These are phyloP conservation scores for Echinops telfairi DNA, from an alignment of 2,113 vertebrate species.

Conservation along the genomic window DNA sequence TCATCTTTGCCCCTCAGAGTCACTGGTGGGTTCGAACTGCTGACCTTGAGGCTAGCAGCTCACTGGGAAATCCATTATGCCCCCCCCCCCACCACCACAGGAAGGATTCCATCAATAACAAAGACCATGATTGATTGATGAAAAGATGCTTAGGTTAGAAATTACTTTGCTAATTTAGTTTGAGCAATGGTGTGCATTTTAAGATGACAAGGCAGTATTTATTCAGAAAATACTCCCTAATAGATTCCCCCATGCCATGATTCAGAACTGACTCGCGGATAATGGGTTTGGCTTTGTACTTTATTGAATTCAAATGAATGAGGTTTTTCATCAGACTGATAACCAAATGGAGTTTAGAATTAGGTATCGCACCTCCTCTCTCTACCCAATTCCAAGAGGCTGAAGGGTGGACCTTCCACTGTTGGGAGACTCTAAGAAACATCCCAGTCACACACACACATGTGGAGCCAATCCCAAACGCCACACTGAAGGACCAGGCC, in stretches of 20 bases:
- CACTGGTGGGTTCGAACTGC: background rate
- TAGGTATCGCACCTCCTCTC: background rate
- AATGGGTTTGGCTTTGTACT: background rate
- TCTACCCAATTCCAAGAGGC: background rate
- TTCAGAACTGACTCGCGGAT: too few species aligned
- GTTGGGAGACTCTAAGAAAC: background rate
- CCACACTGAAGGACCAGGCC: too few species aligned
- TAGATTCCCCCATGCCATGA: background rate
- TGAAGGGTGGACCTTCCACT: background rate
- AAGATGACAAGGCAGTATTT: background rate
- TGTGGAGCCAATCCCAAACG: too few species aligned
- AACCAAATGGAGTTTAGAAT: background rate
- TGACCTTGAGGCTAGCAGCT: background rate
- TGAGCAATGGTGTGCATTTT: background rate
- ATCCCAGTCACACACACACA: background rate
- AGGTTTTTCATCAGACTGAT: background rate
- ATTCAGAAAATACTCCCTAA: slow-evolving; percentile 13
- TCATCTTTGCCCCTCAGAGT: background rate
- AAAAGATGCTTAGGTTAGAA: background rate
- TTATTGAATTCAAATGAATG: background rate
- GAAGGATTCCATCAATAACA: background rate
- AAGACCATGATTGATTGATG: background rate
- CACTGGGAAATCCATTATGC: too few species aligned
- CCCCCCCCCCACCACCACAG: too few species aligned
- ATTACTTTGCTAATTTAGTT: slow-evolving; percentile 8